Base-by-base conservation (phyloP, 2,797 vertebrate genomes). In the Sebastes flavidus region DNA sequence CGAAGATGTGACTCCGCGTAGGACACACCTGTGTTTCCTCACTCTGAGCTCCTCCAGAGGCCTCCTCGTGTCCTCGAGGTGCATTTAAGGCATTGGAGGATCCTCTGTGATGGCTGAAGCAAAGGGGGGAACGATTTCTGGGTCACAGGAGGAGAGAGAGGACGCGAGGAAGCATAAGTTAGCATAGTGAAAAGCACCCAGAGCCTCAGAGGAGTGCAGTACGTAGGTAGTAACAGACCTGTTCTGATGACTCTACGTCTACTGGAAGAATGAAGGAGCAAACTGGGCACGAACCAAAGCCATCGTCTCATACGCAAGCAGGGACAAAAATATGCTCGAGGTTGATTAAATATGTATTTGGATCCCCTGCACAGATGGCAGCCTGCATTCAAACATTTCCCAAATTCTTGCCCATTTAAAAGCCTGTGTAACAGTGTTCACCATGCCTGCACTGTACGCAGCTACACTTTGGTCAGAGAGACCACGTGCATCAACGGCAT, bases 151-250 rank as follows among this genome's bases (percentile, higher is more conserved):
- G 52, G 52, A 54, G 20, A 1, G 20, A 54, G 52, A 54, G 52
- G 52, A 22, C 1, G n/a, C 52, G n/a, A 54, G 52, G 52, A 54
- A 54, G 52, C 52, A 22, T 54, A 54, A 54, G n/a, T 54, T 54
- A 11, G 52, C 52, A 54, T 22, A 54, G 22, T 54, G 52, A 22
- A 22, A 22, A n/a, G 52, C 52, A 54, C n/a, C n/a, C 52, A 54
- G 10, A 11, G 52, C 46, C 63, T 78, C 38, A 38, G 54, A 69
- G 32, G 78, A 89, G 60, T 30, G 69, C 9, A 61, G 25, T 22
- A 36, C 6, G 6, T 18, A 54, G 24, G 30, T 72, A 75, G 46
- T 32, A 32, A 34, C 62, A 62, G 49, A 61, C 25, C 25, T 22
- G 29, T 66, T 78, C 60, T 77, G 52, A 86, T 52, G 29, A 56